Conservation (phyloP, 2,113 vertebrate species). For the Cinclus cinclus region DNA sequence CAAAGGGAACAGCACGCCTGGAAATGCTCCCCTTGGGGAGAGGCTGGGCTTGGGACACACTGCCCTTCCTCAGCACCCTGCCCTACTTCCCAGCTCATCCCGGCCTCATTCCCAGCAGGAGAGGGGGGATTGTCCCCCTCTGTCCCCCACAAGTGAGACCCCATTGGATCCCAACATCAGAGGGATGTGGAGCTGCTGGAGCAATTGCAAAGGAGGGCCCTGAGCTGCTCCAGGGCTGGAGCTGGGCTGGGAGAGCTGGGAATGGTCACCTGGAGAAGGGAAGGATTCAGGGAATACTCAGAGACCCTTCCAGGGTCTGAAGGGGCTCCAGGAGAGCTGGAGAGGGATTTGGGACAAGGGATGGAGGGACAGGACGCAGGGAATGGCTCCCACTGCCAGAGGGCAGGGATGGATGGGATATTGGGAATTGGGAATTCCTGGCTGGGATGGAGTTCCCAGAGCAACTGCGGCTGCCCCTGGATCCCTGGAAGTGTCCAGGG, state of each 20-base stretch:
- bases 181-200: background rate
- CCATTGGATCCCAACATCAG: too few species aligned
- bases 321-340: background rate
- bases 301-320: background rate
- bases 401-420: fast-evolving
- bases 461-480: background rate
- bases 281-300: background rate
- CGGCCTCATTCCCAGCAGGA: background rate
- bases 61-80: background rate
- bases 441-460: background rate
- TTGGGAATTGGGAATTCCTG: too few species aligned
- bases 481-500: background rate
- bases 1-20: background rate
- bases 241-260: background rate
- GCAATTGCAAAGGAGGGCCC: background rate
- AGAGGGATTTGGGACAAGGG: background rate
- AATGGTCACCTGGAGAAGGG: background rate
- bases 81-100: background rate
- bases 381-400: background rate
- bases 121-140: background rate
- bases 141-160: too few species aligned
- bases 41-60: fast-evolving
- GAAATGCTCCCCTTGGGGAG: fast-evolving
- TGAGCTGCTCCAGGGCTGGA: background rate
- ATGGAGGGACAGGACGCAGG: background rate